Base-by-base conservation (phyloP, 2,113 vertebrate genomes). In the Macrotis lagotis region DNA sequence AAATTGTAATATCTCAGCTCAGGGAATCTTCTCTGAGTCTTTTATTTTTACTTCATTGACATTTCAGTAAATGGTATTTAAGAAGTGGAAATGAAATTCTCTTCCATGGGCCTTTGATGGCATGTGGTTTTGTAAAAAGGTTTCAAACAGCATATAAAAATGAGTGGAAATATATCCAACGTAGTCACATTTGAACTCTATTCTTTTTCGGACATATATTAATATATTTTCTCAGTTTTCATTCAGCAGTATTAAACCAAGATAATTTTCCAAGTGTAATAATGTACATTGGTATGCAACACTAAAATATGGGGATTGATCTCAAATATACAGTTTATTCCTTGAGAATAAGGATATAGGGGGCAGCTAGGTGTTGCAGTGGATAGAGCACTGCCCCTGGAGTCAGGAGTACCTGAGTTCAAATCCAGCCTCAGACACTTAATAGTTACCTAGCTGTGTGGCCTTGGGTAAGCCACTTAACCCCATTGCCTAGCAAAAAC, bases 1-100 rank as follows among this genome's bases (percentile, higher is more conserved):
- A 96, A 97, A 96, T 96, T 96, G 96, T 97, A 92, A 59, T 94
- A 95, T 91, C 50, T 94, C 59, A 94, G 14, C 51, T 92, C 49
- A 92, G 8, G 25, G 26, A 89, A 93, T 88, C 94, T 97, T 90
- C 93, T 88, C 48, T 12, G 50, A 92, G 94, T 8, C 3, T 91
- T 91, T 89, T 88, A 90, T 90, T 95, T 19, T 90, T 92, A 52
- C 93, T 89, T 95, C 91, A 94, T 37, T 96, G 90, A 96, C 37
- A 49, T 89, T 94, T 93, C 1, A 92, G 90, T 96, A 91, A 97
- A 95, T 14, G 91, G 44, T 93, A 88, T 91, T 96, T 96, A 96
- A 96, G 91, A 96, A 93, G 12, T 22, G 0, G 74, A 91, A 95
- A 96, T 52, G 48, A 92, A 50, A 96, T 95, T 92, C 10, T 26